These are phyloP conservation scores for Clinocottus analis DNA, from an alignment of 2,113 vertebrate genomes.

Conservation along the genomic window DNA sequence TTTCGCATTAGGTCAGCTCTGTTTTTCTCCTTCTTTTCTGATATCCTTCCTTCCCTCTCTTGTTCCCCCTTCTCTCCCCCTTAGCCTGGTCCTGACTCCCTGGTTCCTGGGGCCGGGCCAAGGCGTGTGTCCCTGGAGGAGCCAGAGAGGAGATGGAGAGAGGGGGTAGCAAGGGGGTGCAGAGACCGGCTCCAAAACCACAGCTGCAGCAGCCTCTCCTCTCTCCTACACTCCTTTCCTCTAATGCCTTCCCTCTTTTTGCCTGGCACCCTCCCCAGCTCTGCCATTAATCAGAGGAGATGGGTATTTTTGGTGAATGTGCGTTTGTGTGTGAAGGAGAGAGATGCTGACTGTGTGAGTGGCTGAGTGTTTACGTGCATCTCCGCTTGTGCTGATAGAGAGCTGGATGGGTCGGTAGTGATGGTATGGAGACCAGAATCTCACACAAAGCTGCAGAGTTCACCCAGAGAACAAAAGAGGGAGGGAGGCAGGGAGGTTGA, in stretches of 20 bases:
- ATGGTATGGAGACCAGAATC: conserved; percentile 84
- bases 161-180: conserved; percentile 81
- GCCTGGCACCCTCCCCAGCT: conserved; percentile 80
- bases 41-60: conserved; percentile 68
- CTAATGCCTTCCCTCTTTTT: conserved; percentile 57
- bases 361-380: conserved; percentile 59
- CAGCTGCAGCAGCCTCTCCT: conserved; percentile 77
- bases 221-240: conserved; percentile 45
- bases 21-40: conserved; percentile 71
- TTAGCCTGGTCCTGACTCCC: conserved; percentile 83
- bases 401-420: conserved; percentile 71
- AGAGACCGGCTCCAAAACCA: conserved; percentile 81
- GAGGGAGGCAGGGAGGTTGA: conserved; percentile 74
- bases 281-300: conserved; percentile 84
- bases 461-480: conserved; percentile 83
- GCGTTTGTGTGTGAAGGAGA: conserved; percentile 45
- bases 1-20: conserved; percentile 57
- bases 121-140: conserved; percentile 82
- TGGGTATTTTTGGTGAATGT: conserved; percentile 68
- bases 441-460: conserved; percentile 84
- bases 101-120: conserved; percentile 83
- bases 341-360: conserved; percentile 65
- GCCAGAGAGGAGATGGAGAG: conserved; percentile 81
- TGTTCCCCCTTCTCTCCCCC: conserved; percentile 72
- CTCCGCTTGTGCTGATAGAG: conserved; percentile 73